Percentiles rank a stretch among this genome's conserved stretches.
These are phyloP conservation scores for Drosophila lacteicornis DNA, from an alignment of 1,140 invertebrate species.

Conservation along the genomic window DNA sequence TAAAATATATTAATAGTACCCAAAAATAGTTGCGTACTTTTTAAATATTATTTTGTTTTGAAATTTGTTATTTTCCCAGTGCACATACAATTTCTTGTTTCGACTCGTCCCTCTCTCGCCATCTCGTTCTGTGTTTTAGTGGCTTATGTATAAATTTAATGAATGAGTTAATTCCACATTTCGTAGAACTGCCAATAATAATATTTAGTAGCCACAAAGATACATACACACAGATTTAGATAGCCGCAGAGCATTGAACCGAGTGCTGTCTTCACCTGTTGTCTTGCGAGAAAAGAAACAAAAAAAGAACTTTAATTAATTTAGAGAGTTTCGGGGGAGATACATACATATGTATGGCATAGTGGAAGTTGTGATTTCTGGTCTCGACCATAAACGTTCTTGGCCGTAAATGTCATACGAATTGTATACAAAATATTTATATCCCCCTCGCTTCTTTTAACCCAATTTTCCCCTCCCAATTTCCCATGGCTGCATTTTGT, in stretches of 20 bases:
- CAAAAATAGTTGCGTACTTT: too few relatives aligned
- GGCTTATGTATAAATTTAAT: conserved; percentile 75
- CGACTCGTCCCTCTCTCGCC: neutral
- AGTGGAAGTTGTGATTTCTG: neutral
- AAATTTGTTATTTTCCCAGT: neutral
- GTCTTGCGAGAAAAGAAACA: neutral
- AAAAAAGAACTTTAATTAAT: conserved; percentile 13
- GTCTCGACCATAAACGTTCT: conserved; percentile 7
- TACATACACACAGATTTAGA: conserved; percentile 25
- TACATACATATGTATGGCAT: neutral
- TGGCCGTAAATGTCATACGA: conserved; percentile 40
- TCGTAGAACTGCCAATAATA: conserved; percentile 73
- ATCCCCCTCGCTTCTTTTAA: neutral
- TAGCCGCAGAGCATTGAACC: conserved; percentile 59
- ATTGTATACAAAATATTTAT: conserved; percentile 40
- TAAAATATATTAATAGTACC: too few relatives aligned
- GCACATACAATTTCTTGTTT: conserved; percentile 51
- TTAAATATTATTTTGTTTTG: too few relatives aligned
- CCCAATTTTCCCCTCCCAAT: conserved; percentile 17
- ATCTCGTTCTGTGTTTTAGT: conserved; percentile 27
- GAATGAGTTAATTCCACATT: conserved; percentile 69
- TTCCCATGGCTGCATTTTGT: conserved; percentile 29
- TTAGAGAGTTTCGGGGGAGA: neutral
- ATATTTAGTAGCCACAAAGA: conserved; percentile 49
- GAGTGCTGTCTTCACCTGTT: conserved; percentile 25